Conservation (phyloP, 1,140 invertebrate species). For the Hycleus phaleratus region DNA sequence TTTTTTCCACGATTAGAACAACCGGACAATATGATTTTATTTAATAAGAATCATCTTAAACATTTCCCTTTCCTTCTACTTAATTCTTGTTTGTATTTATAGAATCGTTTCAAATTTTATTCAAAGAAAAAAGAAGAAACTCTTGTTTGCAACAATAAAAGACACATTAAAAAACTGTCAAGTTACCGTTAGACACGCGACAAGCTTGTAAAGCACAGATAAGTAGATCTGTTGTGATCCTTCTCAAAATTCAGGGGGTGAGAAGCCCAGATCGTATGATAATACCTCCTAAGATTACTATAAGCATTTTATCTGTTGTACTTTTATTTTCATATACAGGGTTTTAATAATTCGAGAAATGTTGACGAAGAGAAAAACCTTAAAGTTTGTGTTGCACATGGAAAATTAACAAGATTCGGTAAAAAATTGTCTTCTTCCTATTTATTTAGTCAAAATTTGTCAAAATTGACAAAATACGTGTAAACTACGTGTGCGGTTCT, state of each 20-base stretch:
- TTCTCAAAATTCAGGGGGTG: conserved; percentile 10
- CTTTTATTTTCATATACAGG: too few species aligned
- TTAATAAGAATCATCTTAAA: too few species aligned
- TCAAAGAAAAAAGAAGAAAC: not conserved
- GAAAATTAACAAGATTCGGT: not conserved
- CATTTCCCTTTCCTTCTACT: too few species aligned
- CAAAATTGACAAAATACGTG: conserved; percentile 17
- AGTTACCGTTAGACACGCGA: conserved; percentile 15
- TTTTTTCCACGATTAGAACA: too few species aligned
- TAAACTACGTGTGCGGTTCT: conserved; percentile 11
- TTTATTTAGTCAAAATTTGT: conserved; percentile 9
- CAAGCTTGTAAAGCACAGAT: conserved; percentile 12
- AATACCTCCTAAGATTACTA: conserved; percentile 3
- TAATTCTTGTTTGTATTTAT: too few species aligned
- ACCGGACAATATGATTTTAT: too few species aligned
- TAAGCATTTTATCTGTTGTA: too few species aligned
- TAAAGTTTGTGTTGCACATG: not conserved
- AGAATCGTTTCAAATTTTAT: too few species aligned
- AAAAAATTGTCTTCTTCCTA: conserved; percentile 8
- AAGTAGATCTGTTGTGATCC: conserved; percentile 11
- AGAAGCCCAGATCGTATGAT: conserved; percentile 10
- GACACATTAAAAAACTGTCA: conserved; percentile 3
- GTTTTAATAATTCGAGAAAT: too few species aligned
- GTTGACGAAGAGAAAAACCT: too few species aligned
- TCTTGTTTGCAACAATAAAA: conserved; percentile 1